Conservation (phyloP, 2,888 invertebrate species). For the Dolichomitus sp. region DNA sequence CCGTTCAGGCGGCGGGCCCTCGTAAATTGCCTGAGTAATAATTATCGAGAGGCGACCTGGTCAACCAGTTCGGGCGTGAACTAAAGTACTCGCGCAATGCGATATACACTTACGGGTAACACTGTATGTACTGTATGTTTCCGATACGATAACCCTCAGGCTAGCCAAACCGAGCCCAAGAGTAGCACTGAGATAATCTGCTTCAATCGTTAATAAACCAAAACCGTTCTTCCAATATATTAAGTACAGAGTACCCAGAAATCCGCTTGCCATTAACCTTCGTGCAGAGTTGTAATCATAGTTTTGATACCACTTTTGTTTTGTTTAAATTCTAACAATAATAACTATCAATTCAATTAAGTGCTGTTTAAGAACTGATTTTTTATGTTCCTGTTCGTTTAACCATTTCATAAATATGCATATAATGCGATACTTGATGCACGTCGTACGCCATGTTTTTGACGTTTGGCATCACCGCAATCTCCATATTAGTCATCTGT, state of each 20-base stretch:
- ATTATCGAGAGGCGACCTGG: constrained; percentile 57
- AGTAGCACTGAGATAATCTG: constrained; percentile 51
- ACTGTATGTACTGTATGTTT: constrained; percentile 45
- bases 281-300: no score
- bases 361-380: no score
- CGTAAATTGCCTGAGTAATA: constrained; percentile 66
- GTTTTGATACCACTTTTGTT: no score
- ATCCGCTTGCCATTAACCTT: constrained; percentile 10
- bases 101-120: constrained; percentile 35
- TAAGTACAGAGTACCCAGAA: neutral
- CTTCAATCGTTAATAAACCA: constrained; percentile 49
- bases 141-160: constrained; percentile 53
- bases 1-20: constrained; percentile 34
- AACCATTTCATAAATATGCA: no score
- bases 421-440: no score
- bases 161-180: constrained; percentile 14
- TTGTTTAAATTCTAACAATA: no score
- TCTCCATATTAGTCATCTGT: no score
- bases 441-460: no score
- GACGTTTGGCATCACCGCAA: no score
- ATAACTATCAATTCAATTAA: no score
- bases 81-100: constrained; percentile 31
- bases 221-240: constrained; percentile 17
- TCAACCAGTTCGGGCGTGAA: constrained; percentile 45
- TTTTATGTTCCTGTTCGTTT: no score